phyloP scores from a whole-genome alignment of 2,113 vertebrate species.

The Menidia beryllina region DNA sequence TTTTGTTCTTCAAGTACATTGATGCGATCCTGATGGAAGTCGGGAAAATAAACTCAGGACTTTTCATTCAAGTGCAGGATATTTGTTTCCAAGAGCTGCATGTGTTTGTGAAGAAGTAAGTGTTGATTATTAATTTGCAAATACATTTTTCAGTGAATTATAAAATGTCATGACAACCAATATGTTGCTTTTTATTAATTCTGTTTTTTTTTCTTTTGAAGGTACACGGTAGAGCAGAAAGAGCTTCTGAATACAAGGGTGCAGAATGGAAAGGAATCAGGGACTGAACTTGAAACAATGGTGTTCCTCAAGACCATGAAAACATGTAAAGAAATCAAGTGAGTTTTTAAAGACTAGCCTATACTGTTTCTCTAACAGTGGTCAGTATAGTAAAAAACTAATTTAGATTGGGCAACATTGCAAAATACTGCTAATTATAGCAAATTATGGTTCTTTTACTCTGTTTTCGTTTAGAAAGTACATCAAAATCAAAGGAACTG shows the following conservation, averaged over 20 bases:
- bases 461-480: constrained; percentile 46
- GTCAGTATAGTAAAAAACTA: no score
- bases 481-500: not conserved
- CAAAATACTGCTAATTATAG: no score
- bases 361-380: no score
- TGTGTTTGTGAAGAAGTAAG: constrained; percentile 57
- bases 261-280: not conserved
- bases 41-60: not conserved
- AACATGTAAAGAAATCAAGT: constrained; percentile 66
- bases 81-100: constrained; percentile 68
- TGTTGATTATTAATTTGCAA: not conserved
- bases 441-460: not conserved
- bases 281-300: constrained; percentile 6
- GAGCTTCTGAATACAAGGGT: not conserved
- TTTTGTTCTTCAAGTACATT: constrained; percentile 28
- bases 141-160: not conserved
- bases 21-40: constrained; percentile 1
- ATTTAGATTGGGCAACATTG: no score
- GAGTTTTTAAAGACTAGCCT: constrained; percentile 25
- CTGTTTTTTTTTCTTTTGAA: constrained; percentile 5
- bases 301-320: constrained; percentile 57
- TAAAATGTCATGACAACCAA: not conserved
- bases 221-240: constrained; percentile 46
- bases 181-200: accelerated
- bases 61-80: constrained; percentile 3